phyloP scores from a whole-genome alignment of 2,797 vertebrate genomes.

The Acanthurus leucopareius region DNA sequence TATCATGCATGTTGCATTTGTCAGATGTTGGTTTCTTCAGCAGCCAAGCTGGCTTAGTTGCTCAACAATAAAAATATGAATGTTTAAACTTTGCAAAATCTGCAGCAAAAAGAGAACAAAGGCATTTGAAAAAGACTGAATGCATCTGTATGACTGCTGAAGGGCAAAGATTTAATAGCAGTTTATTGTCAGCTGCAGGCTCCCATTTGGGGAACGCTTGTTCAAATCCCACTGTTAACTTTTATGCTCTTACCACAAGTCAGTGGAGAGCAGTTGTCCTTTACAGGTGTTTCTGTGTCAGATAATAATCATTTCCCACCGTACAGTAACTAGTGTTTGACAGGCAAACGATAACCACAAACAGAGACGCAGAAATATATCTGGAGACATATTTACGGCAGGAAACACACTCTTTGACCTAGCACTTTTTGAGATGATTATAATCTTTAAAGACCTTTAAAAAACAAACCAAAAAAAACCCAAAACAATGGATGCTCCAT shows the following conservation, averaged over 20 bases:
- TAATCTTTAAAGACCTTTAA: conserved; percentile 44
- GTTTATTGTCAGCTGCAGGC: conserved; percentile 10
- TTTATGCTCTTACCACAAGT: conserved; percentile 34
- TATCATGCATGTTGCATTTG: conserved; percentile 5
- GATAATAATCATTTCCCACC: conserved; percentile 64
- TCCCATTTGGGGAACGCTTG: not conserved
- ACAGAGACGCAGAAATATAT: conserved; percentile 46
- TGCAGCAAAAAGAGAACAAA: conserved; percentile 7
- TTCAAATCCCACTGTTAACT: conserved; percentile 36
- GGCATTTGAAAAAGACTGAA: not conserved
- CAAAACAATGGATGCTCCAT: conserved; percentile 23
- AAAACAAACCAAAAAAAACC: conserved; percentile 3
- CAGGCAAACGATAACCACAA: conserved; percentile 57
- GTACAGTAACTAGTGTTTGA: conserved; percentile 61
- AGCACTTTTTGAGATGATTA: conserved; percentile 65
- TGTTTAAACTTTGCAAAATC: not conserved
- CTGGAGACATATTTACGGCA: conserved; percentile 50
- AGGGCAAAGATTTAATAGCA: not conserved
- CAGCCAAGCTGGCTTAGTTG: conserved; percentile 13
- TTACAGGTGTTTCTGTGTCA: conserved; percentile 56
- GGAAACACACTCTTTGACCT: conserved; percentile 43
- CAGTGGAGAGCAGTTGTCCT: conserved; percentile 47
- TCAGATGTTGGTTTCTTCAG: conserved; percentile 4
- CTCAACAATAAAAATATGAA: not conserved
- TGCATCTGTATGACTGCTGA: not conserved